Evolutionary conservation across 2,113 vertebrate species (phyloP).

Genomic region (Oncorhynchus masou): DNA sequence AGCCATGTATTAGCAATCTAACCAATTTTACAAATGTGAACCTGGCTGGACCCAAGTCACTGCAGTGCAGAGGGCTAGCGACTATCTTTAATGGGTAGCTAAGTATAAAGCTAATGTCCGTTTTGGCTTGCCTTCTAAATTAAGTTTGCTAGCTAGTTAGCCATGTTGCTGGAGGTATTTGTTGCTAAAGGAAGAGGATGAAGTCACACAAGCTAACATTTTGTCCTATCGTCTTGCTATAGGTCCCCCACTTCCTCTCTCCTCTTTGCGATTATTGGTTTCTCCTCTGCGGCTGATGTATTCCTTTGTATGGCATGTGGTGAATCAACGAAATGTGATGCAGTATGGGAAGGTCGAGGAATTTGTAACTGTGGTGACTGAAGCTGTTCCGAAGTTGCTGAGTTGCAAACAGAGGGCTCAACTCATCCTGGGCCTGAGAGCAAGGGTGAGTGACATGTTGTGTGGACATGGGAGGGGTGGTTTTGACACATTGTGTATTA

Average conservation of each 20-base stretch:
- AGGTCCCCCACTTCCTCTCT: constrained; percentile 43
- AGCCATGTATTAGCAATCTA: too few species aligned
- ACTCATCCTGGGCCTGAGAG: constrained; percentile 74
- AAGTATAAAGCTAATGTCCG: too few species aligned
- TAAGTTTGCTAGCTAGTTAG: too few species aligned
- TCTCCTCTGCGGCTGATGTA: constrained; percentile 64
- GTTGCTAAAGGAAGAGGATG: too few species aligned
- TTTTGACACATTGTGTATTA: too few species aligned
- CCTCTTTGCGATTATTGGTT: constrained; percentile 54
- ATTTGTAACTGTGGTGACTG: constrained; percentile 64
- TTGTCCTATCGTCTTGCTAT: not conserved
- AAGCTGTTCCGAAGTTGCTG: constrained; percentile 70
- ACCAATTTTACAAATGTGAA: too few species aligned
- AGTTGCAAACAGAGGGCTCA: constrained; percentile 65
- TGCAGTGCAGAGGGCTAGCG: too few species aligned
- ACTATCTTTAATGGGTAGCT: too few species aligned
- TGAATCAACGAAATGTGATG: constrained; percentile 50
- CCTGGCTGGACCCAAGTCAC: too few species aligned
- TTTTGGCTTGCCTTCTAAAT: too few species aligned
- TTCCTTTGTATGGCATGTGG: constrained; percentile 65
- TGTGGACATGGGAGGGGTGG: not conserved
- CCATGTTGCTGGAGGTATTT: too few species aligned
- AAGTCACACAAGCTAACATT: too few species aligned
- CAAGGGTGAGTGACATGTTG: constrained; percentile 63
- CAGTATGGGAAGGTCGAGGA: constrained; percentile 71